Percentiles rank a stretch among this genome's conserved stretches.
Conservation (phyloP, 2,888 invertebrate species). For the Drosophila anomalipes region DNA sequence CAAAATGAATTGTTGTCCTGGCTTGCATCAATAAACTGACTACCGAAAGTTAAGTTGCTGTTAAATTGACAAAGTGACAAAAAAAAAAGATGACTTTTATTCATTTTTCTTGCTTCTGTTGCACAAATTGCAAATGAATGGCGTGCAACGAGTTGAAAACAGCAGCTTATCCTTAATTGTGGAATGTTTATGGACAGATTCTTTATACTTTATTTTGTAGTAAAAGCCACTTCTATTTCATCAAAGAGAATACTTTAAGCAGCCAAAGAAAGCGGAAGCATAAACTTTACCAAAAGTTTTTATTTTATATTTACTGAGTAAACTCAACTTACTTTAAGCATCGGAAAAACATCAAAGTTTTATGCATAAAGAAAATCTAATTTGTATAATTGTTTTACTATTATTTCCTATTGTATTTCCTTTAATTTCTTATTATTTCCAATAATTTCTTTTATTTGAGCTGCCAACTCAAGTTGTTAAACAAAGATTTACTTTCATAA, state of each 20-base stretch:
- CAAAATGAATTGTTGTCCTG: conserved; percentile 33
- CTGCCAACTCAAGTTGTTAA: neutral
- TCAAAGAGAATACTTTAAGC: neutral
- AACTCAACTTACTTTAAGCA: neutral
- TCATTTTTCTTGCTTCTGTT: conserved; percentile 28
- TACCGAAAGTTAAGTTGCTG: conserved; percentile 46
- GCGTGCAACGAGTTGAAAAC: conserved; percentile 13
- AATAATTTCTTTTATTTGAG: neutral
- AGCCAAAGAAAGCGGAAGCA: neutral
- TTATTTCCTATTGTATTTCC: too few relatives aligned
- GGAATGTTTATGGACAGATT: neutral
- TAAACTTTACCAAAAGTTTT: neutral
- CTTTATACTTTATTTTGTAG: neutral
- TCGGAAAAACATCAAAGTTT: neutral
- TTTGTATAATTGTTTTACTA: too few relatives aligned
- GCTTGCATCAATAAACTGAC: conserved; percentile 32
- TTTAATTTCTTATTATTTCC: too few relatives aligned
- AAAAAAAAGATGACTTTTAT: conserved; percentile 11
- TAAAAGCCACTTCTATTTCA: neutral
- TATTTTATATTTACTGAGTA: neutral
- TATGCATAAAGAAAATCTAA: neutral
- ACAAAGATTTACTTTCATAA: neutral
- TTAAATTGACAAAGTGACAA: conserved; percentile 53
- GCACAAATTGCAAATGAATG: conserved; percentile 6
- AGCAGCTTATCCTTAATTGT: neutral